These are phyloP conservation scores for Catocala nupta DNA, from an alignment of 2,888 invertebrate species.

Conservation along the genomic window DNA sequence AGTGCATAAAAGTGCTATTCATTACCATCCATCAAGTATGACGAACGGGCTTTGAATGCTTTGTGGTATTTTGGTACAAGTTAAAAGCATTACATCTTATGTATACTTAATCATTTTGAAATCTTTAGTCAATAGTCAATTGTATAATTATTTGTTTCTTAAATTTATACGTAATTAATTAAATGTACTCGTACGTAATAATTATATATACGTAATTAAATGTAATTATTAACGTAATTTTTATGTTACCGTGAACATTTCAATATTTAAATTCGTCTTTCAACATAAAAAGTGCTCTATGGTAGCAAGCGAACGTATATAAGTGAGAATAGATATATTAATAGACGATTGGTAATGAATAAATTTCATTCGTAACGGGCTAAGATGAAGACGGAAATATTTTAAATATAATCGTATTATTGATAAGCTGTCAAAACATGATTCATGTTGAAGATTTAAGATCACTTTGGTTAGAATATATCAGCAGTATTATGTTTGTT, in stretches of 20 bases:
- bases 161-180: no score
- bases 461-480: conserved; percentile 5
- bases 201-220: no score
- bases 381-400: no score
- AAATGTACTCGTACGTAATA: no score
- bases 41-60: conserved; percentile 62
- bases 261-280: no score
- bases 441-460: conserved; percentile 9
- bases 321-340: no score
- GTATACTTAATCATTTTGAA: neutral
- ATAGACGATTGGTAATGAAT: no score
- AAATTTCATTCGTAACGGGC: no score
- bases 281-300: no score
- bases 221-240: no score
- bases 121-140: neutral
- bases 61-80: conserved; percentile 46
- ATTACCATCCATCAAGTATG: conserved; percentile 75
- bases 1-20: conserved; percentile 71
- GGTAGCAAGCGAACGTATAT: no score
- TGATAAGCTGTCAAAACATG: conserved; percentile 31
- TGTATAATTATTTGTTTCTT: neutral
- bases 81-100: conserved; percentile 29
- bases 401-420: neutral
- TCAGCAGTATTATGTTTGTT: neutral
- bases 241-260: no score